Percentiles rank a stretch among this genome's conserved stretches.
Conservation (phyloP, 2,888 invertebrate species). For the Periphyllus acericola region DNA sequence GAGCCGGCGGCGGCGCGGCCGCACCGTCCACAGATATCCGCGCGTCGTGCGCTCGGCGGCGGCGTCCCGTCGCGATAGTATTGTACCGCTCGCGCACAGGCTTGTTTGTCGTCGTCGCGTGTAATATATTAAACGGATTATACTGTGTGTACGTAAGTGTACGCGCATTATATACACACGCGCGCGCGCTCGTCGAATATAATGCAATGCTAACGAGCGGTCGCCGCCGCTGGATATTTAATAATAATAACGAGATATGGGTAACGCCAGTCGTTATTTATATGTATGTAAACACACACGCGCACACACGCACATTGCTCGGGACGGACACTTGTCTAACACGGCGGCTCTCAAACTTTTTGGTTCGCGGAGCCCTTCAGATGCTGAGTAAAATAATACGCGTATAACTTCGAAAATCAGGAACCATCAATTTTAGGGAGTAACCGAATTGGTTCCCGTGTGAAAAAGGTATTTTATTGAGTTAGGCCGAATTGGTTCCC, state of each 20-base stretch:
- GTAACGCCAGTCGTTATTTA: background rate
- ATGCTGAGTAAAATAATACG: no score
- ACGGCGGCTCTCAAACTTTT: no score
- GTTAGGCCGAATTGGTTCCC: no score
- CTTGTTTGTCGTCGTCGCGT: background rate
- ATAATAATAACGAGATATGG: background rate
- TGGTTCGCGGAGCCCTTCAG: no score
- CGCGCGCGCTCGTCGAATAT: constrained; percentile 1
- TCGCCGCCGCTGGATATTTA: constrained; percentile 51
- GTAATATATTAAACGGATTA: constrained; percentile 36
- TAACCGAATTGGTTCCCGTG: no score
- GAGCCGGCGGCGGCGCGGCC: constrained; percentile 15
- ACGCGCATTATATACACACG: background rate
- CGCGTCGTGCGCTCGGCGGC: background rate
- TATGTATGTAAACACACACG: background rate
- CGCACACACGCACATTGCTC: background rate
- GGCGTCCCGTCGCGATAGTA: constrained; percentile 36
- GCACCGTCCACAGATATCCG: background rate
- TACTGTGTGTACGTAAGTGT: background rate
- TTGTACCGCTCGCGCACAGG: background rate
- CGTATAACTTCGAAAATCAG: no score
- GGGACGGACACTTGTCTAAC: no score
- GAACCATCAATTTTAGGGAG: no score
- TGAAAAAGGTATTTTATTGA: no score
- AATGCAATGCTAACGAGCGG: constrained; percentile 13